phyloP scores from a whole-genome alignment of 2,113 vertebrate genomes.

The Caranx melampygus region DNA sequence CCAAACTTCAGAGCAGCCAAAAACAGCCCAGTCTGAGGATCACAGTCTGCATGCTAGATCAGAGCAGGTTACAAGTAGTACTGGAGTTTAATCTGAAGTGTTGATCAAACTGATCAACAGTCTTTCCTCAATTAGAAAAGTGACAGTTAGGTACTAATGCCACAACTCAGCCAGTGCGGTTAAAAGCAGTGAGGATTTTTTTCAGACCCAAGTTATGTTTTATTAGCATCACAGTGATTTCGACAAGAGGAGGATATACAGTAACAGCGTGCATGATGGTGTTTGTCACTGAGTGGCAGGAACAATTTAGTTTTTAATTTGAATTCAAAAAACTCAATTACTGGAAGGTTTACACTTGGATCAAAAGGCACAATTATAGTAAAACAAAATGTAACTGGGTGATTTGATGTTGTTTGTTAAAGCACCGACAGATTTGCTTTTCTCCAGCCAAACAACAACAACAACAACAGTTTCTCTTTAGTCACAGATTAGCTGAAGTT shows the following conservation, averaged over 20 bases:
- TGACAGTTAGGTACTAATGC: not conserved
- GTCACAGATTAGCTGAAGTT: not conserved
- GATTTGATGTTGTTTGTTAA: not conserved
- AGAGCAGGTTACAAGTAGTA: conserved; percentile 3
- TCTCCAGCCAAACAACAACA: not conserved
- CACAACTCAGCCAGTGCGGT: not conserved
- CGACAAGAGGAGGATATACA: not conserved
- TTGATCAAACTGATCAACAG: not conserved
- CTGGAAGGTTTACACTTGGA: conserved; percentile 22
- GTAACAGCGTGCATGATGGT: not conserved
- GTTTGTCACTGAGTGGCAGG: conserved; percentile 15
- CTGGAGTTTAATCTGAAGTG: not conserved
- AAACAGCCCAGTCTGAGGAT: conserved; percentile 22
- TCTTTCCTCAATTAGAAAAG: not conserved
- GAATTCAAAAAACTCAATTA: conserved; percentile 18
- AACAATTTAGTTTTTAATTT: conserved; percentile 22
- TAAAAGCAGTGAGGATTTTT: too few relatives aligned
- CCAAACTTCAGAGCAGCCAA: conserved; percentile 32
- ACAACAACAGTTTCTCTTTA: not conserved
- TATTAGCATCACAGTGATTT: not conserved
- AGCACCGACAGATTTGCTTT: not conserved
- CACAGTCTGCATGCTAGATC: not conserved
- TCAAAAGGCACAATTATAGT: conserved; percentile 22
- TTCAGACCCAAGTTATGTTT: not conserved
- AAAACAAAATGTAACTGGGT: not conserved